Evolutionary conservation across 2,113 vertebrate genomes (phyloP), one percentile per base, ranked within the genome.

Genomic region (Panthera leo): DNA sequence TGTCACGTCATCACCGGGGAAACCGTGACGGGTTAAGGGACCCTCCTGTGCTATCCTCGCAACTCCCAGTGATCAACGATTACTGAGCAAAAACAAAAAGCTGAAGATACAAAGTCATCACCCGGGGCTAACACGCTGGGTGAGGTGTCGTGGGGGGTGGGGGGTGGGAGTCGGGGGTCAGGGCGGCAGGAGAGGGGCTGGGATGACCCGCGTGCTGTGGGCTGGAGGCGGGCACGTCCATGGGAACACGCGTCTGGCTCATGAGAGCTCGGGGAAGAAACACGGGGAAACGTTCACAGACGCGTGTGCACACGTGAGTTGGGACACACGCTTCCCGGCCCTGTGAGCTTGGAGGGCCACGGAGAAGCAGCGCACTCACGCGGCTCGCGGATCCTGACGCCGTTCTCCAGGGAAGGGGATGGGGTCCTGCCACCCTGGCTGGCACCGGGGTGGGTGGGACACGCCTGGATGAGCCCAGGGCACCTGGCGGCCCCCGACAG

Each of bases 241-340:
- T 14, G 21, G 39, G 71, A 75, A 75, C 71, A 23, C 2, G 3
- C 3, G 3, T 42, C 1, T 39, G 23, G 36, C 1, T 75, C 12
- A 75, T 1, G 1, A 23, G 36, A 75, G 36, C 71, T 75, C 5
- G 36, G 70, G 36, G 71, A 42, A 14, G 39, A 75, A 23, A 25
- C 21, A 23, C 36, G 13, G 36, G 34, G 42, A 34, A 29, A 13
- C 4, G 6, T 10, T 68, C 34, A 18, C 5, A 48, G 11, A 36
- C 10, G 11, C 2, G 6, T 15, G 7, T 16, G 1, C 7, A 55
- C 3, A 27, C 9, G 10, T 4, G 10, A 12, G 70, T 15, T 21
- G 19, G 48, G 2, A 8, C 29, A 29, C 39, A 25, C 29, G 42
- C 34, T 58, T 48, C 7, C 75, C 16, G 34, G 76, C 23, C 7